Base-by-base conservation (phyloP, 2,113 vertebrate species). In the Galemys pyrenaicus region DNA sequence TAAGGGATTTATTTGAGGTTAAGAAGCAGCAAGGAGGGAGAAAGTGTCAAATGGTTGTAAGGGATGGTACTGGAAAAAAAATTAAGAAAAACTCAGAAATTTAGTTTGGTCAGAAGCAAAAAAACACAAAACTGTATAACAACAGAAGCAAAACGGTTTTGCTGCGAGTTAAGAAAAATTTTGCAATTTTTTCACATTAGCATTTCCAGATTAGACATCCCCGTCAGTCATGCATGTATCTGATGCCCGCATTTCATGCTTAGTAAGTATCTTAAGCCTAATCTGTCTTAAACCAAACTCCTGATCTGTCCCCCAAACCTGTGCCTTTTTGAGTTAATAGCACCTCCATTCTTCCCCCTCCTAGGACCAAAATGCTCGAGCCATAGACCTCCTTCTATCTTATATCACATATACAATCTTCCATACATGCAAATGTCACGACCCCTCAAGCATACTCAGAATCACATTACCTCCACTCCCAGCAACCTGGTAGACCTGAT, bases 231-330 rank as follows among this genome's bases (percentile, higher is more conserved):
- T 30, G 54, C 80, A 68, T 64, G 70, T 70, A 44, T 41, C n/a
- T 94, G 75, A 16, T 87, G 75, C 30, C 12, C 51, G 5, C 41
- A 60, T 37, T 64, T 65, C 37, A 44, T 93, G 6, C 78, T 91
- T 91, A 62, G 56, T 86, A 86, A 91, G 20, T 30, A 70, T 74
- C 49, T 94, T 96, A 79, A 89, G 64, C 54, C 16, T 67, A 82
- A 95, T 9, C 9, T 88, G 54, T 49, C 67, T 35, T 41, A 94
- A 91, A 82, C 41, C 37, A 79, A 93, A 83, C 46, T 58, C 37
- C 51, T 78, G 37, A 89, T 79, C 32, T 83, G 62, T 6, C 20
- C 19, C 6, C 24, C 1, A 83, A 70, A 87, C 30, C 24, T 82
- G 37, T 41, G 22, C 20, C 37, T 86, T 92, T 71, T 44, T 89